Conservation (phyloP, 1,140 invertebrate genomes). For the Drosophila baimaii region DNA sequence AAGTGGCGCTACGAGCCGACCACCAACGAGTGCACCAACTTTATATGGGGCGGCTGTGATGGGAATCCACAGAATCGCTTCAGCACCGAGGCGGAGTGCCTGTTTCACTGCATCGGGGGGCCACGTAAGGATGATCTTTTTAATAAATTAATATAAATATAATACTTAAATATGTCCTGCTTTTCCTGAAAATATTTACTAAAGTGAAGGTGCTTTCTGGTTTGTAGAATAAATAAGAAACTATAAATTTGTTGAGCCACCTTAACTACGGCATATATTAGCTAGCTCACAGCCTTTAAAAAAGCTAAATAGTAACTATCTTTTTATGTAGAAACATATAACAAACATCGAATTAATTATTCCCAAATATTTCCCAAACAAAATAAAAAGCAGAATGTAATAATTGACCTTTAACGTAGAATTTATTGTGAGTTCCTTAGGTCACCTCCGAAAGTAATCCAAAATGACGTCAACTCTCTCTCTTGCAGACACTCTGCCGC, state of each 20-base stretch:
- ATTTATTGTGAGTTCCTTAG: conserved; percentile 10
- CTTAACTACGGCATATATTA: background rate
- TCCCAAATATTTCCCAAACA: background rate
- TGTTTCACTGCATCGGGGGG: conserved; percentile 87
- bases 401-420: background rate
- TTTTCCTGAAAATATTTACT: too few relatives aligned
- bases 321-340: background rate
- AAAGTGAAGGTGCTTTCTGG: too few relatives aligned
- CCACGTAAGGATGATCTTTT: conserved; percentile 81
- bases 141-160: background rate
- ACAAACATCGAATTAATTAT: background rate
- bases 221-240: too few relatives aligned
- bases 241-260: too few relatives aligned
- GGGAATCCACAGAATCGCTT: conserved; percentile 92
- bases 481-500: conserved; percentile 77
- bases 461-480: conserved; percentile 22
- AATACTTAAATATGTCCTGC: too few relatives aligned
- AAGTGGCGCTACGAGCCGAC: conserved; percentile 90
- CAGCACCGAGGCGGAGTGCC: conserved; percentile 89
- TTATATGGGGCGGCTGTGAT: conserved; percentile 91
- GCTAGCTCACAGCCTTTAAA: background rate
- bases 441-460: conserved; percentile 9
- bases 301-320: background rate
- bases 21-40: conserved; percentile 88
- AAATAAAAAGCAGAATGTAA: background rate